Evolutionary conservation across 2,113 vertebrate species (phyloP).

Genomic region (Peromyscus polionotus): DNA sequence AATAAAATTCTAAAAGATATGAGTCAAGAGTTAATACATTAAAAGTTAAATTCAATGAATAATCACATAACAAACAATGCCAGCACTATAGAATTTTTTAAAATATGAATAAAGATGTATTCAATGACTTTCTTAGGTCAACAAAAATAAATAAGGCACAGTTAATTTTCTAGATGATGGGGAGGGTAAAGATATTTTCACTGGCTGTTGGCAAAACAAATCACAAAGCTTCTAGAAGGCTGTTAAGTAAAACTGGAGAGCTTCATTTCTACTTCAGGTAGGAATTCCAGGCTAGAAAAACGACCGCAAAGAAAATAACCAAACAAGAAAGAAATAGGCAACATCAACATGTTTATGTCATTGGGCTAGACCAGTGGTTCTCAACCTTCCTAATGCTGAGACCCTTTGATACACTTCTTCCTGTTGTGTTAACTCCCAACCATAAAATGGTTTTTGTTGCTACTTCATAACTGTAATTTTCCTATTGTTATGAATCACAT

Average conservation of each 20-base stretch:
- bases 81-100: constrained; percentile 38
- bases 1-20: background rate
- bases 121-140: background rate
- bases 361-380: background rate
- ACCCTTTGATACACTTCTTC: background rate
- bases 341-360: background rate
- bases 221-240: background rate
- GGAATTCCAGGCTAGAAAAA: constrained; percentile 55
- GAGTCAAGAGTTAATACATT: background rate
- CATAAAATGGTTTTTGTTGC: background rate
- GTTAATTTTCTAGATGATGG: background rate
- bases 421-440: background rate
- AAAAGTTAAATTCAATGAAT: constrained; percentile 36
- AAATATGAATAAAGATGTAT: background rate
- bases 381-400: background rate
- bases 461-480: background rate
- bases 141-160: background rate
- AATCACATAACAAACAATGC: constrained; percentile 33
- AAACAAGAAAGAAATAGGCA: background rate
- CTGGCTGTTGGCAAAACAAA: background rate
- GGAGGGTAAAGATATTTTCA: background rate
- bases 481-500: background rate
- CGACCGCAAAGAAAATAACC: constrained; percentile 12
- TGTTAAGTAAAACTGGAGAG: background rate
- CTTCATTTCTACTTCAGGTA: constrained; percentile 35